Percentiles rank a stretch among this genome's conserved stretches.
Evolutionary conservation across 2,888 invertebrate genomes (phyloP).

Genomic region (Plebejus argus): DNA sequence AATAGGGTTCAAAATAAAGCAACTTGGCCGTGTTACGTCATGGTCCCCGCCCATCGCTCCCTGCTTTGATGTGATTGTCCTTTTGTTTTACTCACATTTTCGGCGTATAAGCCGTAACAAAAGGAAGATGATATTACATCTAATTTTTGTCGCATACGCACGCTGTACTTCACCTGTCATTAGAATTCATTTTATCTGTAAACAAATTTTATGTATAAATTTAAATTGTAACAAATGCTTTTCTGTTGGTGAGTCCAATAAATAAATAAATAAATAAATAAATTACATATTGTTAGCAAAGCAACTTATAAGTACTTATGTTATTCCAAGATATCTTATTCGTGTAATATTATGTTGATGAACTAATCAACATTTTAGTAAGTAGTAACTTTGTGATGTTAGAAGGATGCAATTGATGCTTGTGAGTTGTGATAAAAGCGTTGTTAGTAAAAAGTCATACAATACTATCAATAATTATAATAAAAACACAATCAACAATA

Average conservation of each 20-base stretch:
- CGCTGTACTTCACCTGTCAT: too few species aligned
- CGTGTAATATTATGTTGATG: background rate
- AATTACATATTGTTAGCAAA: background rate
- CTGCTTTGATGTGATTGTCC: conserved; percentile 14
- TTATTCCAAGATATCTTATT: background rate
- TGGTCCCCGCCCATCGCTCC: conserved; percentile 6
- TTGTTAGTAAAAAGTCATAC: too few species aligned
- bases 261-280: too few species aligned
- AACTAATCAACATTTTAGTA: background rate
- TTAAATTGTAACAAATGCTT: too few species aligned
- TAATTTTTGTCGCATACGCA: too few species aligned
- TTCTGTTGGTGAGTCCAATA: too few species aligned
- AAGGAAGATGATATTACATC: background rate
- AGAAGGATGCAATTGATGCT: too few species aligned
- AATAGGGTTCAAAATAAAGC: background rate
- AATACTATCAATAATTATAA: too few species aligned
- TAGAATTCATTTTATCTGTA: too few species aligned
- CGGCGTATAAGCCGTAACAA: background rate
- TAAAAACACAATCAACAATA: too few species aligned
- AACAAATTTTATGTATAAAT: too few species aligned
- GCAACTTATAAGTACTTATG: background rate
- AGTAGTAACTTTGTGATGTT: background rate
- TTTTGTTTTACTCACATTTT: conserved; percentile 13
- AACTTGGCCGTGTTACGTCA: background rate
- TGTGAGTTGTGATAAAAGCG: too few species aligned